Conservation (phyloP, 2,888 invertebrate species). For the Catonia carolina region DNA sequence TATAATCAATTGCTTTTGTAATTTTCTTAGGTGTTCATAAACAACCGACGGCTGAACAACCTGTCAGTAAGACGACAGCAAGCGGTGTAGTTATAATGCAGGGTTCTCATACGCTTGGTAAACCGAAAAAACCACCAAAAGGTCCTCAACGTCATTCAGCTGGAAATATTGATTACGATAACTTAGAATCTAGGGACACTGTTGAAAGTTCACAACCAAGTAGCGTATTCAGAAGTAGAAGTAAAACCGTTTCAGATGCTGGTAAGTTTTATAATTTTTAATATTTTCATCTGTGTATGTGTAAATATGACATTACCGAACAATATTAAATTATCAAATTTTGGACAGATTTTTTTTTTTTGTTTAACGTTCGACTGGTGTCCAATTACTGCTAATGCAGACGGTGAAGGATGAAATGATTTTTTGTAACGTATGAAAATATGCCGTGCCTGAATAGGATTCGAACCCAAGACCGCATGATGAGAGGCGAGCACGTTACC, state of each 20-base stretch:
- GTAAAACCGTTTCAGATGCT: constrained; percentile 86
- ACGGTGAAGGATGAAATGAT: no score
- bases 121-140: constrained; percentile 64
- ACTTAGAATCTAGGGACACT: constrained; percentile 34
- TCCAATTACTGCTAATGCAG: no score
- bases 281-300: not conserved
- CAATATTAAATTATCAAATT: no score
- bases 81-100: constrained; percentile 49
- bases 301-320: no score
- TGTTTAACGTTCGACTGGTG: no score
- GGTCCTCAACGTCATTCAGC: constrained; percentile 73
- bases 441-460: no score
- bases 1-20: no score
- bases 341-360: no score
- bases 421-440: no score
- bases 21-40: constrained; percentile 19
- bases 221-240: constrained; percentile 66
- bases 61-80: constrained; percentile 27
- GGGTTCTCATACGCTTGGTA: constrained; percentile 74
- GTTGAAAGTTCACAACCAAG: constrained; percentile 42
- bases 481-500: no score
- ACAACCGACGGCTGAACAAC: constrained; percentile 17
- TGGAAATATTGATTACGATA: constrained; percentile 75
- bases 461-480: no score
- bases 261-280: constrained; percentile 45